These are phyloP conservation scores for Nomia melanderi DNA, from an alignment of 1,140 invertebrate genomes.

Conservation along the genomic window DNA sequence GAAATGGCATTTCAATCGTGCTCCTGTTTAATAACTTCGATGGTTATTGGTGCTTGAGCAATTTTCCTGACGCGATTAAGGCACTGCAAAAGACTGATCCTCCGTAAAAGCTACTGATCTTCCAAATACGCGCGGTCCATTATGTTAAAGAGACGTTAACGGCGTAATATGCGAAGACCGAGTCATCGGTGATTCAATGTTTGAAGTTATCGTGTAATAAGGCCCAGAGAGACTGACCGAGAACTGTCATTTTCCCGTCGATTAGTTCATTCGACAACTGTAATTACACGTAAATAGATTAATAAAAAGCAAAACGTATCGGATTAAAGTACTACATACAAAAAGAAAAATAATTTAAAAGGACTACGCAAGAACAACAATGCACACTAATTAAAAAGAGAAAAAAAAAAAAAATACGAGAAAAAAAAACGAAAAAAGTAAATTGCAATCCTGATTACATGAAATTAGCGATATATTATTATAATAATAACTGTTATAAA, in stretches of 20 bases:
- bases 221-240: constrained; percentile 38
- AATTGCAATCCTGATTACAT: constrained; percentile 17
- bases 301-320: constrained; percentile 31
- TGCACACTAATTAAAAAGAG: constrained; percentile 19
- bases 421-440: no score
- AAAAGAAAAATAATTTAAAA: constrained; percentile 34
- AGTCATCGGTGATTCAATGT: constrained; percentile 40
- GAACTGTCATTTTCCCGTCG: constrained; percentile 30
- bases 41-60: constrained; percentile 61
- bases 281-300: constrained; percentile 48
- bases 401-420: no score
- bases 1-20: constrained; percentile 11
- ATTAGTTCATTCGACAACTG: constrained; percentile 45
- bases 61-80: constrained; percentile 53
- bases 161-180: constrained; percentile 43
- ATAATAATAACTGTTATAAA: neutral
- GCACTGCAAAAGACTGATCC: constrained; percentile 60
- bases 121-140: constrained; percentile 30
- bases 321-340: constrained; percentile 21
- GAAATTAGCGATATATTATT: constrained; percentile 28
- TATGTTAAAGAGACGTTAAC: constrained; percentile 43
- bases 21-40: constrained; percentile 16
- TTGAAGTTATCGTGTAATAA: constrained; percentile 44
- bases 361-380: constrained; percentile 12
- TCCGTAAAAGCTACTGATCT: constrained; percentile 46